Base-by-base conservation (phyloP, 2,113 vertebrate species). In the Lepus timidus region DNA sequence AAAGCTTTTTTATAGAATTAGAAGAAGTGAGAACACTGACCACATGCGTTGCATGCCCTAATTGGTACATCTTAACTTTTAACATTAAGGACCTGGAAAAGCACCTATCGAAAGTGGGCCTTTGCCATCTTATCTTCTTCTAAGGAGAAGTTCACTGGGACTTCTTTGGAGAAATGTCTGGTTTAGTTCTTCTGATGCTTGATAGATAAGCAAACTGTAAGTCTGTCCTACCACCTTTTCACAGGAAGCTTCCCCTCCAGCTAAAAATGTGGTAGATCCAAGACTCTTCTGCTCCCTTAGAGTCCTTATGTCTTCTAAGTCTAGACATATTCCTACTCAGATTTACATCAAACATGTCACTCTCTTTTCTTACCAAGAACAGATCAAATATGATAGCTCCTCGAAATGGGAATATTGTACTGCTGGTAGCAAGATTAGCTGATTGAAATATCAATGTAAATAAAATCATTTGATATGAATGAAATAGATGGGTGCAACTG, bases 381-480 rank as follows among this genome's bases (percentile, higher is more conserved):
- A 82, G 16, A 11, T 58, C 36, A 86, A 83, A 78, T 19, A 7
- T 65, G 12, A 61, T 20, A 55, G 12, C n/a, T 75, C 51, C 71
- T 51, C 12, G 19, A 55, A 33, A 55, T 90, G 11, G 23, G 51
- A 58, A 71, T 61, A 31, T 68, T 74, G 1, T 55, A 73, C 39
- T 33, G 12, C 39, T 74, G 23, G 81, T 39, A 55, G 3, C 44
- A 88, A 90, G 90, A 67, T 88, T 84, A 90, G n/a, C 8, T 81
- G 17, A 78, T 96, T 51, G 10, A 92, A 85, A 67, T 96, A 81
- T 90, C 51, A 88, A 92, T 71, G 49, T 52, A 78, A 92, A 62
- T 49, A 83, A 92, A 88, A 75, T 68, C 65, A 83, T 16, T 31
- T 55, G 23, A 52, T 19, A 61, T 9, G 29, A 75, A 36, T 88